Evolutionary conservation across 2,797 vertebrate genomes (phyloP).

Genomic region (Gouania willdenowi): DNA sequence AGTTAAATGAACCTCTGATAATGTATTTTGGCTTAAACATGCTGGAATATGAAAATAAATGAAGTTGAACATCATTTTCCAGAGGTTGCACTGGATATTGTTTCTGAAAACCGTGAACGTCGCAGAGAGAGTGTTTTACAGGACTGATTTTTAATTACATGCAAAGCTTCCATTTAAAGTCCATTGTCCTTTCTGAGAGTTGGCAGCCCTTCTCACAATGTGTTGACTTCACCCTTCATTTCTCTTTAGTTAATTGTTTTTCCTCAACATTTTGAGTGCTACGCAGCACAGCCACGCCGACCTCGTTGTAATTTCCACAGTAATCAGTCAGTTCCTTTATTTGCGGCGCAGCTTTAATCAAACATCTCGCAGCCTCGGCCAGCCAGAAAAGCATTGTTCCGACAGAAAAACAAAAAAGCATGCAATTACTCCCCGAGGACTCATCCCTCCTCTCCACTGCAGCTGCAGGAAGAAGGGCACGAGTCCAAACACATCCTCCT

Average conservation of each 20-base stretch:
- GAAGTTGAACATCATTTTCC: too few species aligned
- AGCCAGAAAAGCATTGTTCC: slow-evolving; percentile 61
- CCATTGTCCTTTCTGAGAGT: slow-evolving; percentile 54
- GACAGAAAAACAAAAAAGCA: slow-evolving; percentile 62
- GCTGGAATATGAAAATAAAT: too few species aligned
- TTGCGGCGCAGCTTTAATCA: slow-evolving; percentile 60
- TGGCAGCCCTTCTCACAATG: slow-evolving; percentile 51
- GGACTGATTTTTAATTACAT: slow-evolving; percentile 58
- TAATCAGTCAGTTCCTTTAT: slow-evolving; percentile 56
- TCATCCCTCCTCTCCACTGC: slow-evolving; percentile 52
- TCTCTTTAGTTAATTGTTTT: slow-evolving; percentile 49
- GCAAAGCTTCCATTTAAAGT: slow-evolving; percentile 58
- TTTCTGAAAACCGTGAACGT: slow-evolving; percentile 25
- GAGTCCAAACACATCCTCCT: slow-evolving; percentile 47
- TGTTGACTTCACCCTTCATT: slow-evolving; percentile 49
- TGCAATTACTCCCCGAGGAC: slow-evolving; percentile 62
- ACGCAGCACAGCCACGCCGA: slow-evolving; percentile 38
- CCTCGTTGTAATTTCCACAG: slow-evolving; percentile 54
- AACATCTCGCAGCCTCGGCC: slow-evolving; percentile 48
- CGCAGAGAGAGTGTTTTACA: slow-evolving; percentile 37
- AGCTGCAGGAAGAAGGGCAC: slow-evolving; percentile 66
- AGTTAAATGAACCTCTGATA: too few species aligned
- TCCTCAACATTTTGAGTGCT: slow-evolving; percentile 32
- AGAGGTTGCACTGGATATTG: slow-evolving; percentile 14
- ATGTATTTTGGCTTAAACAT: too few species aligned